phyloP scores from a whole-genome alignment of 2,797 vertebrate genomes.

The Sphaeramia orbicularis region DNA sequence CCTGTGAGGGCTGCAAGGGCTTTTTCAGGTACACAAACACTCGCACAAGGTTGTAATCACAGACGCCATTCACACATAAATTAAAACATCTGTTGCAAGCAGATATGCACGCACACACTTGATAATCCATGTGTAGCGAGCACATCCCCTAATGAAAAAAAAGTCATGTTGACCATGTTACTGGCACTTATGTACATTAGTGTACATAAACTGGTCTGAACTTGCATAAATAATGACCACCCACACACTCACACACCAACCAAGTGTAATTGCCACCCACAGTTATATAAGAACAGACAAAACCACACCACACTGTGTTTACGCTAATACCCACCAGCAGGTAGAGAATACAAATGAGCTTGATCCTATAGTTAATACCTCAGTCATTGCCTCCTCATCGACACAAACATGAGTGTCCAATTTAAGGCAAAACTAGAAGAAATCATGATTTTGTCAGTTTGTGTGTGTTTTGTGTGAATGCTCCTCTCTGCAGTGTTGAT shows the following conservation, averaged over 20 bases:
- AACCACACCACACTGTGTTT: slow-evolving; percentile 41
- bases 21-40: slow-evolving; percentile 92
- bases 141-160: slow-evolving; percentile 15
- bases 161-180: slow-evolving; percentile 32
- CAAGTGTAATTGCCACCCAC: slow-evolving; percentile 57
- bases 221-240: slow-evolving; percentile 28
- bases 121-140: neutral
- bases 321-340: slow-evolving; percentile 48
- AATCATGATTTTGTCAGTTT: slow-evolving; percentile 11
- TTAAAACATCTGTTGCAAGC: neutral
- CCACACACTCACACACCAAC: slow-evolving; percentile 19
- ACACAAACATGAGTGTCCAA: slow-evolving; percentile 38
- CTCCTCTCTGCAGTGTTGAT: slow-evolving; percentile 50
- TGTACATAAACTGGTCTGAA: slow-evolving; percentile 43
- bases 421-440: slow-evolving; percentile 32
- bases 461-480: slow-evolving; percentile 30
- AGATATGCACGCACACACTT: neutral
- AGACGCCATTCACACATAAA: neutral
- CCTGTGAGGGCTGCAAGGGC: slow-evolving; percentile 98
- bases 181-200: slow-evolving; percentile 37
- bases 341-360: slow-evolving; percentile 58
- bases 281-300: slow-evolving; percentile 50
- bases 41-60: neutral
- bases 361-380: slow-evolving; percentile 18
- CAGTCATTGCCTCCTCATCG: slow-evolving; percentile 23